phyloP scores from a whole-genome alignment of 2,888 invertebrate species.

The Liodrosophila aerea region DNA sequence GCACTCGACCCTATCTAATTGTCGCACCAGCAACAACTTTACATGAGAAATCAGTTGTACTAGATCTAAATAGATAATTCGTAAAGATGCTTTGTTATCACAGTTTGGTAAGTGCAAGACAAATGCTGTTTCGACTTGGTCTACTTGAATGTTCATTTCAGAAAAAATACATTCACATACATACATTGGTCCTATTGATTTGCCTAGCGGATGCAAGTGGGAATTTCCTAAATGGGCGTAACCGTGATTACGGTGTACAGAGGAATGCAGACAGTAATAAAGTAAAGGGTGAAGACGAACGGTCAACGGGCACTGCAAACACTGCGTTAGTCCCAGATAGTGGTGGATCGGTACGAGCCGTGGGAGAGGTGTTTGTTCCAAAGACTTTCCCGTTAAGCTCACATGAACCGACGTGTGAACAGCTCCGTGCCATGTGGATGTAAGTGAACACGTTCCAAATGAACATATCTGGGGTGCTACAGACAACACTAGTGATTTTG shows the following conservation, averaged over 20 bases:
- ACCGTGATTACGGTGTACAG: conserved; percentile 39
- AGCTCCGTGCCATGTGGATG: conserved; percentile 95
- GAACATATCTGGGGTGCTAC: too few species aligned
- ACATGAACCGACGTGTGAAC: conserved; percentile 91
- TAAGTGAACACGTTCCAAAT: too few species aligned
- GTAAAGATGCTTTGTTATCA: conserved; percentile 31
- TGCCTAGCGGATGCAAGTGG: conserved; percentile 36
- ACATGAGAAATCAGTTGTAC: too few species aligned
- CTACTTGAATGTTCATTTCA: too few species aligned
- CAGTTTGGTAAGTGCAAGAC: conserved; percentile 34
- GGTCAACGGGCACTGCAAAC: conserved; percentile 14
- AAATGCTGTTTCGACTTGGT: too few species aligned
- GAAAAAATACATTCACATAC: conserved; percentile 44
- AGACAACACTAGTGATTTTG: too few species aligned
- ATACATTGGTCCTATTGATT: conserved; percentile 46
- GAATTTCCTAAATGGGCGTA: conserved; percentile 48
- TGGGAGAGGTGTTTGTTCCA: conserved; percentile 78
- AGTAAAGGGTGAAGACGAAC: conserved; percentile 39
- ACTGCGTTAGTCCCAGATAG: conserved; percentile 27
- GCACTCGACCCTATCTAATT: too few species aligned
- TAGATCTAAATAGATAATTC: conserved; percentile 7
- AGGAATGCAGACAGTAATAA: conserved; percentile 40
- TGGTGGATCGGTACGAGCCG: conserved; percentile 27
- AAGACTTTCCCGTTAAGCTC: conserved; percentile 77
- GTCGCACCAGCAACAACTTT: too few species aligned